These are phyloP conservation scores for Pteronotus mesoamericanus DNA, from an alignment of 2,797 vertebrate genomes.

Conservation along the genomic window DNA sequence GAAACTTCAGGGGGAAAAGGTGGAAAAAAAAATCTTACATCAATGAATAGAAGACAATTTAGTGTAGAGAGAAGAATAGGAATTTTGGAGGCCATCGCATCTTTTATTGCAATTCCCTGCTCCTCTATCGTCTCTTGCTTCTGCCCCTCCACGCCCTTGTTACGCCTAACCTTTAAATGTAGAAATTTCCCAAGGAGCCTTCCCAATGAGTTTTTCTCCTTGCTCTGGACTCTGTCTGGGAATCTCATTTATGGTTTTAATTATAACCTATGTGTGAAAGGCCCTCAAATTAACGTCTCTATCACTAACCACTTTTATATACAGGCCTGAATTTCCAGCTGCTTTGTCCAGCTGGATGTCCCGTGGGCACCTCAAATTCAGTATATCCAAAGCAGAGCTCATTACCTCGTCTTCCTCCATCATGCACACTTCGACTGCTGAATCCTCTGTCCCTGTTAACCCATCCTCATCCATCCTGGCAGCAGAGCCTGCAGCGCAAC, in stretches of 20 bases:
- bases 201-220: neutral
- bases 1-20: neutral
- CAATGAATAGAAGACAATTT: neutral
- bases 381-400: neutral
- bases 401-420: neutral
- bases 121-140: neutral
- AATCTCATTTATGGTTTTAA: neutral
- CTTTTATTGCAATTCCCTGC: neutral
- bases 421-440: neutral
- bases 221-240: neutral
- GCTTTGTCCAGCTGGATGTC: neutral
- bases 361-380: neutral
- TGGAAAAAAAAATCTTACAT: neutral
- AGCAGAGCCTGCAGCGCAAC: neutral
- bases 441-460: neutral
- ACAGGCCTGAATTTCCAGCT: neutral
- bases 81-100: neutral
- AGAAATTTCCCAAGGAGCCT: neutral
- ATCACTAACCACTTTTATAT: neutral
- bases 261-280: neutral
- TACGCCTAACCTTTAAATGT: neutral
- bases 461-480: neutral
- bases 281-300: neutral
- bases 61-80: neutral
- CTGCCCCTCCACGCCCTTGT: neutral